These are phyloP conservation scores for Linnaemya vulpina DNA, from an alignment of 2,888 invertebrate species.

Conservation along the genomic window DNA sequence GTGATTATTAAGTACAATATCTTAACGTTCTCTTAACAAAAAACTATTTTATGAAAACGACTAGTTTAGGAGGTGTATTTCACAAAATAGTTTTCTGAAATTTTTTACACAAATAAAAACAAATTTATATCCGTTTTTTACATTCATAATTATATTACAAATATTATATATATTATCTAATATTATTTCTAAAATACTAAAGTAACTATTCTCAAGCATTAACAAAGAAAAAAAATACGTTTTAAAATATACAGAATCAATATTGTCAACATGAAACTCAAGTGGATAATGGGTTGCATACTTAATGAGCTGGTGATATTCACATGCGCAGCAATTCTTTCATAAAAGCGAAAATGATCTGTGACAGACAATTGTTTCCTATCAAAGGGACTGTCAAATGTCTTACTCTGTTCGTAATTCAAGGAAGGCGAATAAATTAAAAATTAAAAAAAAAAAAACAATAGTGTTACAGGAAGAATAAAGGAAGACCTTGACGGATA, in stretches of 20 bases:
- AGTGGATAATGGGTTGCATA: constrained; percentile 18
- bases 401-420: not conserved
- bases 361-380: constrained; percentile 12
- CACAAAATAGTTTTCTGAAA: too few relatives aligned
- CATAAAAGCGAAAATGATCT: not conserved
- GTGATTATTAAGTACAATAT: too few relatives aligned
- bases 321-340: not conserved
- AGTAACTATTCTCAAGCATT: constrained; percentile 10
- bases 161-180: not conserved
- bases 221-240: not conserved
- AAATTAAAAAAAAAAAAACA: not conserved
- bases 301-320: constrained; percentile 30
- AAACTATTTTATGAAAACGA: too few relatives aligned
- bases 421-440: constrained; percentile 4
- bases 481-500: constrained; percentile 50
- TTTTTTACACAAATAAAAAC: too few relatives aligned
- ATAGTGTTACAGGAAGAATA: constrained; percentile 20
- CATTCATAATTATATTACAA: not conserved
- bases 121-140: not conserved
- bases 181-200: not conserved
- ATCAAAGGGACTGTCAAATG: not conserved
- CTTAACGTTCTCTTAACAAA: too few relatives aligned
- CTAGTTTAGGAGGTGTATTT: too few relatives aligned
- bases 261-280: not conserved
- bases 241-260: constrained; percentile 19